Conservation (phyloP, 2,888 invertebrate genomes). For the Yponomeuta plumbellus region DNA sequence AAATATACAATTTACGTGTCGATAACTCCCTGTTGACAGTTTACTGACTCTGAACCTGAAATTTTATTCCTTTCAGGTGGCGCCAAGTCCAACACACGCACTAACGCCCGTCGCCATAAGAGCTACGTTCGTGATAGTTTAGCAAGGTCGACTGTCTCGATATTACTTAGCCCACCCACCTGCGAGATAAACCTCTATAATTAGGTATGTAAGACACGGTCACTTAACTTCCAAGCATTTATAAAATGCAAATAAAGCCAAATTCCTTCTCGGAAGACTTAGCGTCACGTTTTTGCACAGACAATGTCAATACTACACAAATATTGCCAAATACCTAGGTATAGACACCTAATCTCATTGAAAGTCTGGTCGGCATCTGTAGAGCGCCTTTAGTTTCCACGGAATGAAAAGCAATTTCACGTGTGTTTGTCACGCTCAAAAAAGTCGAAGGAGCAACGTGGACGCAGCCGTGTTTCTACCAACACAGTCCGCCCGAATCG, state of each 20-base stretch:
- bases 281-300: neutral
- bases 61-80: no score
- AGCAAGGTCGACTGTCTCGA: no score
- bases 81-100: no score
- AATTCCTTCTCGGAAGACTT: neutral
- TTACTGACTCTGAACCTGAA: no score
- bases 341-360: neutral
- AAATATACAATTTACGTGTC: no score
- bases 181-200: neutral
- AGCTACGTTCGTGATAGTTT: no score
- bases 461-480: neutral
- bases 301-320: neutral
- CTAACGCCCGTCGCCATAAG: no score
- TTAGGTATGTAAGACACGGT: neutral
- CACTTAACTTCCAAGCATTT: neutral
- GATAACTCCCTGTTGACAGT: no score
- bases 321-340: neutral
- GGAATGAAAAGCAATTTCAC: slow-evolving; percentile 13
- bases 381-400: neutral
- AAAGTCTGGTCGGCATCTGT: neutral
- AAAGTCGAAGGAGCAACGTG: neutral
- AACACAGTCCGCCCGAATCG: neutral
- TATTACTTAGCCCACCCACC: no score
- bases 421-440: slow-evolving; percentile 2
- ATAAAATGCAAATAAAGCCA: slow-evolving; percentile 2